Evolutionary conservation across 1,140 invertebrate genomes (phyloP), one percentile per base, ranked within the genome.

Genomic region (Papilio polytes): DNA sequence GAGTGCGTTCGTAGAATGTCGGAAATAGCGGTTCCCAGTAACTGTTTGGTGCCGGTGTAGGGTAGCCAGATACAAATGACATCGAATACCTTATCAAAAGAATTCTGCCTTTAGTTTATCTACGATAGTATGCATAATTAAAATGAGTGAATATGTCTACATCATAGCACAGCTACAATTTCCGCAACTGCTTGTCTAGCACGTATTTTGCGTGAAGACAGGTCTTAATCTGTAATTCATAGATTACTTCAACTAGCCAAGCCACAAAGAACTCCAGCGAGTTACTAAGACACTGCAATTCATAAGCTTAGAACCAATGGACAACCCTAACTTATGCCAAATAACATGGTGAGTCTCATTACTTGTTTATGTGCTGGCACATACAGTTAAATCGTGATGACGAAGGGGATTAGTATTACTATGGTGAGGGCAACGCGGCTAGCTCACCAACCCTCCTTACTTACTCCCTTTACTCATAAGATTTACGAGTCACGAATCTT

Each of bases 11-110:
- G 79, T 80, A 89, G 91, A 92, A 94, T 89, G 87, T 91, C 92
- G 91, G 91, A 93, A 92, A 93, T 94, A 94, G 91, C 89, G 86
- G 88, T 94, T 94, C 91, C 89, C 89, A 93, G 92, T 92, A 93
- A 88, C 89, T 88, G 86, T 89, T 90, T 86, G 86, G 87, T 56
- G 51, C 15, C 53, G 31, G 74, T 56, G 31, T 78, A 78, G 74
- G 74, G 74, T 59, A 56, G 26, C 31, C 53, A 78, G 51, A 59
- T 18, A 22, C 46, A 26, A 51, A 51, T 4, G 22, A 20, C 41
- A 51, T 15, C 22, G 12, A 26, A 26, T 66, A 66, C 3, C 63
- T 12, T 31, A 66, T 66, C 13, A 31, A 31, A 66, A 66, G 1
- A 70, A 70, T 31, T 70, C 10, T 70, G 63, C 13, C 7, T 70